Percentiles rank a stretch among this genome's conserved stretches.
Evolutionary conservation across 2,888 invertebrate species (phyloP).

Genomic region (Caenorhabditis panamensis): DNA sequence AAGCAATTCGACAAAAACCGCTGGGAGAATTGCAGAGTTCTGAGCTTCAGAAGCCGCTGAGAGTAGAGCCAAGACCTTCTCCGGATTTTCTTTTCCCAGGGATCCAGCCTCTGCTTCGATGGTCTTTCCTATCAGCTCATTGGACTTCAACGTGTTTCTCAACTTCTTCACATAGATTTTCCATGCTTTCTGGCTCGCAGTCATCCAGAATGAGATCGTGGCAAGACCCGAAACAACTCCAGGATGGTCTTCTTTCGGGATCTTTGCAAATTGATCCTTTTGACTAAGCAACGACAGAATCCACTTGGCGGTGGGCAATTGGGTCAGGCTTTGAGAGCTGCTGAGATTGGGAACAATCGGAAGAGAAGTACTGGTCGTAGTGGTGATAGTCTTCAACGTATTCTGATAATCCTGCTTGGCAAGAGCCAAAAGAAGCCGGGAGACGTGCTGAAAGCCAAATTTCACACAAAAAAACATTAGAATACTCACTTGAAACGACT

Average conservation of each 20-base stretch:
- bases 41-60: slow-evolving; percentile 19
- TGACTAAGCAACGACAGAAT: slow-evolving; percentile 18
- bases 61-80: slow-evolving; percentile 54
- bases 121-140: neutral
- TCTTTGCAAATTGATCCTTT: neutral
- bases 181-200: slow-evolving; percentile 45
- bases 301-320: slow-evolving; percentile 47
- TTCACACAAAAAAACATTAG: neutral
- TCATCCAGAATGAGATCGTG: slow-evolving; percentile 52
- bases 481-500: slow-evolving; percentile 49
- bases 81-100: slow-evolving; percentile 29
- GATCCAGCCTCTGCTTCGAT: slow-evolving; percentile 16
- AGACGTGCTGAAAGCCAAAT: slow-evolving; percentile 47
- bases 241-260: slow-evolving; percentile 3
- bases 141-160: slow-evolving; percentile 8
- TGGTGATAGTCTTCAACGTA: slow-evolving; percentile 53
- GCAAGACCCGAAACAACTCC: slow-evolving; percentile 38
- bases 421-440: slow-evolving; percentile 55
- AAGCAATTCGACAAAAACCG: slow-evolving; percentile 50
- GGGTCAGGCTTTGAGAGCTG: slow-evolving; percentile 15
- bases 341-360: slow-evolving; percentile 29
- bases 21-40: neutral
- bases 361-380: slow-evolving; percentile 30
- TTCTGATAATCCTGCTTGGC: slow-evolving; percentile 55
- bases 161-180: slow-evolving; percentile 44